Conservation (phyloP, 2,888 invertebrate species). For the Euzophera pinguis region DNA sequence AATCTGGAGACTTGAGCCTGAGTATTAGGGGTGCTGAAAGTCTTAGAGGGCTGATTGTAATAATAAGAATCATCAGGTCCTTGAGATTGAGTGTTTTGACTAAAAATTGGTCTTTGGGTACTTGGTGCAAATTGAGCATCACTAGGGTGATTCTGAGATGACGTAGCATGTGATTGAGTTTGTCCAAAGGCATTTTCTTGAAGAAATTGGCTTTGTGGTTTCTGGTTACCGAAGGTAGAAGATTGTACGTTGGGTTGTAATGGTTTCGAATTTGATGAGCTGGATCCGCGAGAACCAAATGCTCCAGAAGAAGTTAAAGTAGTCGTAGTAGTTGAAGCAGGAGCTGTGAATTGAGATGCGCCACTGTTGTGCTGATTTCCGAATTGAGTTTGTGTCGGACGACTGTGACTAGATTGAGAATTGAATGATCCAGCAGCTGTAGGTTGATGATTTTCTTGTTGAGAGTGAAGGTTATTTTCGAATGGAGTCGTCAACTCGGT, state of each 20-base stretch:
- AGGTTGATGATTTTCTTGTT: background rate
- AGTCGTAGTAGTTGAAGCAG: slow-evolving; percentile 18
- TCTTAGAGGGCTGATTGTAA: slow-evolving; percentile 50
- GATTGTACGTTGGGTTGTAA: background rate
- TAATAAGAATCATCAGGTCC: slow-evolving; percentile 46
- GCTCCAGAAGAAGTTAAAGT: slow-evolving; percentile 19
- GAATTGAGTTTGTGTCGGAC: slow-evolving; percentile 19
- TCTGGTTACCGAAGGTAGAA: slow-evolving; percentile 1
- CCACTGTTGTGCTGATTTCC: slow-evolving; percentile 10
- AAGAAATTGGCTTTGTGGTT: background rate
- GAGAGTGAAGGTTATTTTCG: slow-evolving; percentile 23
- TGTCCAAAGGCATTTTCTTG: slow-evolving; percentile 8
- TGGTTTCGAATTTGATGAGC: background rate
- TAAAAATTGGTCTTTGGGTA: slow-evolving; percentile 32
- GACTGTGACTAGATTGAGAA: slow-evolving; percentile 14
- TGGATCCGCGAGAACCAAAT: background rate
- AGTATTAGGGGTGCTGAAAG: slow-evolving; percentile 35
- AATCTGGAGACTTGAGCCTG: slow-evolving; percentile 30
- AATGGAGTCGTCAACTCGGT: slow-evolving; percentile 48
- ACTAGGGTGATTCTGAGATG: slow-evolving; percentile 21
- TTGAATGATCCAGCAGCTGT: background rate
- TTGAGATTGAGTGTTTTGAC: slow-evolving; percentile 32
- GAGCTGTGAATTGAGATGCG: slow-evolving; percentile 12
- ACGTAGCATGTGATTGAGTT: slow-evolving; percentile 18
- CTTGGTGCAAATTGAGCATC: slow-evolving; percentile 28